A percentile compares a stretch with the other conserved stretches of the same genome.
Conservation (phyloP, 2,113 vertebrate genomes). For the Chrysemys picta region DNA sequence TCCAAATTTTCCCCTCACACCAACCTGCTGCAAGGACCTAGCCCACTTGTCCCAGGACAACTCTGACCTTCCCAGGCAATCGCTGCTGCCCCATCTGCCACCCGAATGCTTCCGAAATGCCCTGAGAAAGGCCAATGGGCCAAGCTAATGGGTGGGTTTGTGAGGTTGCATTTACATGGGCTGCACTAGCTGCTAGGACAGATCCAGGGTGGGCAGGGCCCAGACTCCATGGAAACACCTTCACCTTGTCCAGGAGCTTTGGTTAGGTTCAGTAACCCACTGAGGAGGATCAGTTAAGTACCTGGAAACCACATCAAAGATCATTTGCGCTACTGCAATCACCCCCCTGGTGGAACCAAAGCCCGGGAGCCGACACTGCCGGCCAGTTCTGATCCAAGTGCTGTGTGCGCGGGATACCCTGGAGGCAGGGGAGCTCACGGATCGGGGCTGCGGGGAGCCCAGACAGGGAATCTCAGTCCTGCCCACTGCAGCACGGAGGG, state of each 20-base stretch:
- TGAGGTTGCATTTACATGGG: too few relatives aligned
- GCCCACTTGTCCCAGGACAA: not conserved
- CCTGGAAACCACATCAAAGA: not conserved
- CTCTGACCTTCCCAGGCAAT: not conserved
- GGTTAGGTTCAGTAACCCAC: not conserved
- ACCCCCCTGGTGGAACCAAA: not conserved
- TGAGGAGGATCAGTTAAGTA: not conserved
- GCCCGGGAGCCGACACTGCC: not conserved
- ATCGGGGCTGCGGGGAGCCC: not conserved
- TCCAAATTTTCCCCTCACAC: not conserved
- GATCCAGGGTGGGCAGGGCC: not conserved
- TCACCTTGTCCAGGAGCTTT: not conserved
- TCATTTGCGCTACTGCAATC: not conserved
- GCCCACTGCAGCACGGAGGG: not conserved
- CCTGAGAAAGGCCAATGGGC: not conserved
- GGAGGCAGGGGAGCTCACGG: too few relatives aligned
- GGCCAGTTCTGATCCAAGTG: not conserved
- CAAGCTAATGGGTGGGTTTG: not conserved
- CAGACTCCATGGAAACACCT: not conserved
- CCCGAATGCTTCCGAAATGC: not conserved
- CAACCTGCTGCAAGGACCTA: not conserved
- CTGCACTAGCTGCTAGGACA: not conserved
- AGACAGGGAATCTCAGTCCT: not conserved
- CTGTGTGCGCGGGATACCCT: not conserved
- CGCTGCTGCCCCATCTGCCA: not conserved